Evolutionary conservation across 1,140 invertebrate species (phyloP), one percentile per base, ranked within the genome.

Genomic region (Drosophila albomicans): DNA sequence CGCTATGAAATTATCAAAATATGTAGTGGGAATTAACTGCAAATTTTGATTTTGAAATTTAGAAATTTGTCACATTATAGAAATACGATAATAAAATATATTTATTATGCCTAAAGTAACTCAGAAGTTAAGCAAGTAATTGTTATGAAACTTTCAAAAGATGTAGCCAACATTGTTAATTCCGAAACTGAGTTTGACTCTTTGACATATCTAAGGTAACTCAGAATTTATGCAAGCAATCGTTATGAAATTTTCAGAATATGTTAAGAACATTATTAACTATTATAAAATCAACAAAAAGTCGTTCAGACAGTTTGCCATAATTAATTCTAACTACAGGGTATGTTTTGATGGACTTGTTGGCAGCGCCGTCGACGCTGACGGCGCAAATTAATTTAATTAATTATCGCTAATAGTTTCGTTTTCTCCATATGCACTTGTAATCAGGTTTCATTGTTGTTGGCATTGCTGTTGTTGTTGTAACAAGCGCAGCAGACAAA

Each of bases 351-450:
- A 54, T 43, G 35, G 45, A 45, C 38, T 57, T 46, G 59, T 58
- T 71, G 73, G 73, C 73, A 59, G 64, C 48, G 57, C 48, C 61
- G 51, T 56, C 51, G 51, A 46, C 61, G 63, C 52, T 62, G 63
- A 66, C 81, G 75, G 66, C 75, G 75, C 61, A 78, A 86, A 85
- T 88, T 88, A 77, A 89, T 88, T 89, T 77, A 81, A 88, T 88
- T 89, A 88, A 85, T 81, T 89, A 88, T 63, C 78, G 67, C 70
- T 89, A 89, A 88, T 87, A 84, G 38, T 68, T 45, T 52, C 54
- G 6, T 41, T 48, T 32, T 48, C 32, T 28, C 13, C 46, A 67
- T 70, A 28, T 67, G 41, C 30, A 64, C 48, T 58, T 59, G 61
- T 81, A 81, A 82, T 82, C 70, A 71, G 71, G 70, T 81, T 82